Percentiles rank a stretch among this genome's conserved stretches.
phyloP scores from a whole-genome alignment of 2,113 vertebrate genomes.

The Oxyura jamaicensis region DNA sequence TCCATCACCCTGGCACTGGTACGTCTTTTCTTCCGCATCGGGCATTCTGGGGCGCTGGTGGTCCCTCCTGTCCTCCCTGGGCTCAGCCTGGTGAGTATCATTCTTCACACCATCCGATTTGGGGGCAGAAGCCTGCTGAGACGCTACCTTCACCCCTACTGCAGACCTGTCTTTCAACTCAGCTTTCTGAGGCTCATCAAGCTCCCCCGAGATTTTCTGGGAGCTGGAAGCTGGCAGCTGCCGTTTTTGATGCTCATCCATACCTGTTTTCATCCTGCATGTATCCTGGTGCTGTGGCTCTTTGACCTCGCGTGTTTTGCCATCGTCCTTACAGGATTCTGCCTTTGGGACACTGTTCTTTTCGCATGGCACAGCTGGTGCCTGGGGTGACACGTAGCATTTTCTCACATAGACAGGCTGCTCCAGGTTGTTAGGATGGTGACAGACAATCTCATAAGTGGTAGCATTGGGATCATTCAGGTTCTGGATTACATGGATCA shows the following conservation, averaged over 20 bases:
- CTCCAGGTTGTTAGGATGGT: fast-evolving
- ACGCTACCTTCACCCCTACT: not conserved
- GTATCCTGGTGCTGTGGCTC: fast-evolving
- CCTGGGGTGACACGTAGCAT: not conserved
- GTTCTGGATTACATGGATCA: not conserved
- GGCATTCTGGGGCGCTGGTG: fast-evolving
- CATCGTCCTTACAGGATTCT: fast-evolving
- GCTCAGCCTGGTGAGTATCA: not conserved
- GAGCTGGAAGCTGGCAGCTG: not conserved
- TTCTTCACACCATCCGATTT: not conserved
- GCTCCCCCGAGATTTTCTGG: not conserved
- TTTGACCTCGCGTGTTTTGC: fast-evolving
- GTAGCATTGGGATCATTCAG: not conserved
- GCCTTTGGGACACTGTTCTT: not conserved
- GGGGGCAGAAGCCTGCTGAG: not conserved
- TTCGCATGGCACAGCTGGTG: fast-evolving
- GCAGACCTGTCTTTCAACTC: not conserved
- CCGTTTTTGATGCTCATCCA: not conserved
- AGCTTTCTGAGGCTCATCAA: not conserved
- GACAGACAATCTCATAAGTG: not conserved
- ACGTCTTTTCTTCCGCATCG: fast-evolving
- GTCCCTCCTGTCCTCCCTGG: not conserved
- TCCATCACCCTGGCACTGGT: not conserved
- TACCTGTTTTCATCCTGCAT: not conserved
- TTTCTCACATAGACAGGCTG: not conserved